Evolutionary conservation across 35 echinoderm and acorn worm species (phyloP).

Genomic region (Apostichopus japonicus): DNA sequence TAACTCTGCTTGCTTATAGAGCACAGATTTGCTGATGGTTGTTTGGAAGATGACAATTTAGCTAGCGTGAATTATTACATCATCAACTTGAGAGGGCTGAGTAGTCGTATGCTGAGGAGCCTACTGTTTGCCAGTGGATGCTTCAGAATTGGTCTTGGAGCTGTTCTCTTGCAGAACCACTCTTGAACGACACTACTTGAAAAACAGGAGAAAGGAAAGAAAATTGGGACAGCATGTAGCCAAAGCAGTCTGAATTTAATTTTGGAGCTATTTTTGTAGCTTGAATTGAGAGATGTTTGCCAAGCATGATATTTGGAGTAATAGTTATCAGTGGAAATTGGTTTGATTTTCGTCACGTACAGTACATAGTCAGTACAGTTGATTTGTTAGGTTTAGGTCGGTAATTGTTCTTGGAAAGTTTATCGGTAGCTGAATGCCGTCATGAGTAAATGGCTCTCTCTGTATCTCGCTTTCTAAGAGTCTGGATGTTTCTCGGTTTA

Average conservation of each 20-base stretch:
- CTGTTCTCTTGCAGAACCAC: neutral
- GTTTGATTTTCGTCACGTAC: neutral
- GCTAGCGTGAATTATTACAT: neutral
- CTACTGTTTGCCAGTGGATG: neutral
- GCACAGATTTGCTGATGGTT: neutral
- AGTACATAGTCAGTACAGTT: neutral
- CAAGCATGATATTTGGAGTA: neutral
- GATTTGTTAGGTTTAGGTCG: neutral
- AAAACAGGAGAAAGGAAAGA: neutral
- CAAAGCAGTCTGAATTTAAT: neutral
- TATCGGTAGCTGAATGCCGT: no score
- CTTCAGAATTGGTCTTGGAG: conserved; percentile 18
- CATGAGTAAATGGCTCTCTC: no score
- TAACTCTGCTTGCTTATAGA: neutral
- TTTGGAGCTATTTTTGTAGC: neutral
- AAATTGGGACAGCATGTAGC: neutral
- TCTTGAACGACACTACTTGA: conserved; percentile 5
- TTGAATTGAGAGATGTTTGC: neutral
- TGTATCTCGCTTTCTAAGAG: no score
- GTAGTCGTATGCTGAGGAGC: neutral
- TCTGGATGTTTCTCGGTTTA: no score
- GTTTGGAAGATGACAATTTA: neutral
- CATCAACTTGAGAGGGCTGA: conserved; percentile 1
- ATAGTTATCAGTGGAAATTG: neutral
- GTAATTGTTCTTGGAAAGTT: neutral